Percentiles rank a stretch among this genome's conserved stretches.
Evolutionary conservation across 2,797 vertebrate genomes (phyloP).

Genomic region (Poecilia velifera): DNA sequence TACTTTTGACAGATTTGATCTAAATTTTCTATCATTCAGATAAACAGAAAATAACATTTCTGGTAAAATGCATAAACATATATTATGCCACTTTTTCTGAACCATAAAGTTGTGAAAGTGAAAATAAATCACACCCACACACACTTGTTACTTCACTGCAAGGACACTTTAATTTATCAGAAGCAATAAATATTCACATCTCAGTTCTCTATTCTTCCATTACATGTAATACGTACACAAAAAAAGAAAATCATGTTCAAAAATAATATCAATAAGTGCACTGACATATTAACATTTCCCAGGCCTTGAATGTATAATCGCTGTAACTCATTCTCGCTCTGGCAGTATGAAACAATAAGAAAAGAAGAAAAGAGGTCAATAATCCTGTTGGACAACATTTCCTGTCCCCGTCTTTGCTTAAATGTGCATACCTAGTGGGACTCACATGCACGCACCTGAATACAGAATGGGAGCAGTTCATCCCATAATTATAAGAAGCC

Average conservation of each 20-base stretch:
- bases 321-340: conserved; percentile 72
- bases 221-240: conserved; percentile 82
- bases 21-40: not conserved
- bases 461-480: conserved; percentile 73
- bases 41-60: not conserved
- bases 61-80: not conserved
- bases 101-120: not conserved
- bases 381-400: conserved; percentile 71
- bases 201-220: conserved; percentile 82
- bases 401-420: conserved; percentile 47
- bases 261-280: conserved; percentile 80
- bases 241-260: conserved; percentile 75
- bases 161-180: conserved; percentile 87
- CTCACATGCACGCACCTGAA: conserved; percentile 80
- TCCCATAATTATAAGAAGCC: conserved; percentile 81
- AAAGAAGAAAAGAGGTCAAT: conserved; percentile 58
- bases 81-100: not conserved
- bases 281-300: conserved; percentile 75
- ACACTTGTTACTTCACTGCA: conserved; percentile 74
- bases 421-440: conserved; percentile 74
- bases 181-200: conserved; percentile 89
- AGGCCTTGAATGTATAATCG: conserved; percentile 70
- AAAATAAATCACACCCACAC: conserved; percentile 50
- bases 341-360: conserved; percentile 74
- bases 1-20: not conserved